Evolutionary conservation across 1,140 invertebrate genomes (phyloP), one percentile per base, ranked within the genome.

Genomic region (Nasonia vitripennis): DNA sequence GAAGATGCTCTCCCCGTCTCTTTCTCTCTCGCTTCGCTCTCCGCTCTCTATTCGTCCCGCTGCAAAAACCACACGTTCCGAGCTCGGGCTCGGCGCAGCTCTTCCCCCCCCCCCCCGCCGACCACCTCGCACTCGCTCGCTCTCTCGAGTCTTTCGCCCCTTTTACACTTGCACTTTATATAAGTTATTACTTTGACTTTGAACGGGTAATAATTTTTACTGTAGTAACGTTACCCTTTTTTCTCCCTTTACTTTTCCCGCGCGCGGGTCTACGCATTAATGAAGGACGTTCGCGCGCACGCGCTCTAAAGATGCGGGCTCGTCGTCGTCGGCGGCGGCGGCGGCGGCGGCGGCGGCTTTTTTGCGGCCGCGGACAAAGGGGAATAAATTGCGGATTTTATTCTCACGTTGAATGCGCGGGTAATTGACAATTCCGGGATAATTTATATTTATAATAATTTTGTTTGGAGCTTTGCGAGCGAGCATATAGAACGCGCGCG

Each of bases 101-200:
- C 73, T 41, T 74, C 45, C 34, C 20, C 45, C 9, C 14, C 34
- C 37, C 20, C 17, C 17, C 77, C 51, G 11, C 45, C 45, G 9
- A 11, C 45, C 12, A 1, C 10, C 45, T 10, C 9, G 45, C 51
- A 3, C 12, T 55, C 51, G 0, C 45, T 55, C 51, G 14, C 12
- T 55, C 51, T 55, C 45, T 55, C 34, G 34, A 37, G 11, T 41
- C 34, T 75, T n/a, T 68, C 78, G 62, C 6, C 62, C 78, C 62
- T 82, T 78, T 78, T 70, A 83, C 73, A 83, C 74, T 83, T 83
- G 74, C 41, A 70, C 83, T 78, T 79, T 79, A 71, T 79, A 84
- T 78, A 84, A 84, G 75, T 84, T 78, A 84, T 78, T 78, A 55
- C 75, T 79, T 78, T 84, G 77, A 41, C 74, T 55, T 73, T 71